Base-by-base conservation (phyloP, 2,797 vertebrate genomes). In the Hydrophis major region DNA sequence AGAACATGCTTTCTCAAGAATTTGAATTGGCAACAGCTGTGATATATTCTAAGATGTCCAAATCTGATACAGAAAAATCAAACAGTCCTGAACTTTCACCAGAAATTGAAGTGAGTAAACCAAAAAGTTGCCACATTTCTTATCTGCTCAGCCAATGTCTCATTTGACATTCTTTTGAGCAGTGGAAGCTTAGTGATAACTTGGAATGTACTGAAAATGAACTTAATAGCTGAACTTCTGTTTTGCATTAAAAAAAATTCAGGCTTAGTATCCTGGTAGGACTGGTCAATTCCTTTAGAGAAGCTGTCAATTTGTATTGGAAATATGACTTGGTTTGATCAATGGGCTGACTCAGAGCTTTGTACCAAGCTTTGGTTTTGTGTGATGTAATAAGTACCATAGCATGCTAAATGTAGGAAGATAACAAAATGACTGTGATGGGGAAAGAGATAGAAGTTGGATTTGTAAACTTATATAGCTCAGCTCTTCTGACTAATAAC, bases 391-490 rank as follows among this genome's bases (percentile, higher is more conserved):
- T 94, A 69, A 88, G 37, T 61, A 53, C 50, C 8, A 53, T 53
- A 63, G 18, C 92, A 57, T 27, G 88, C 27, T 93, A 25, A 94
- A 87, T 86, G 13, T 92, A 50, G 89, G 16, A 94, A 32, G 27
- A 57, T 90, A 94, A 86, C 13, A 86, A 91, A 6, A 66, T 18
- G 92, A 95, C 63, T 22, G n/a, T 1, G 3, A n/a, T 6, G 28
- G 37, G 28, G 60, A 28, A 28, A 25, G 14, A 37, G 37, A 37
- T n/a, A 86, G 53, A 18, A 86, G 91, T 95, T 92, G 89, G 27
- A 86, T 83, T 90, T 3, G 56, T 94, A 74, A 89, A 92, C 95
- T 66, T 61, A 78, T 92, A 93, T 20, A 32, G 28, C 93, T 94
- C 32, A n/a, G 20, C 61, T 96, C 57, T 92, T 91, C 53, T 61